Conservation (phyloP, 2,888 invertebrate genomes). For the Cryptus armator region DNA sequence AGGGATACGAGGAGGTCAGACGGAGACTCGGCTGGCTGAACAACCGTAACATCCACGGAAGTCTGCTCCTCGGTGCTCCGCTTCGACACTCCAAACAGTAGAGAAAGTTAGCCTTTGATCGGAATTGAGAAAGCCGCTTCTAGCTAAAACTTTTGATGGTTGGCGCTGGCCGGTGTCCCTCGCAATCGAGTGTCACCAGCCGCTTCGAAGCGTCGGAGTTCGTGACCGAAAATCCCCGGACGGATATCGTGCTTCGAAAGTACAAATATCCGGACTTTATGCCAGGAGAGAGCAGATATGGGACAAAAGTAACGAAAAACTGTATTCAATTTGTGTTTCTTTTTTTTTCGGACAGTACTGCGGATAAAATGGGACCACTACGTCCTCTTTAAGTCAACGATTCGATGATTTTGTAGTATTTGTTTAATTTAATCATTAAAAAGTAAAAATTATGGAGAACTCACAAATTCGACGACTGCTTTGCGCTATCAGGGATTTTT, state of each 20-base stretch:
- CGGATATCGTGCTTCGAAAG: constrained; percentile 57
- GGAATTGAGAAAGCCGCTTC: constrained; percentile 58
- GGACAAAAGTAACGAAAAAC: background rate
- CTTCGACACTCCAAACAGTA: constrained; percentile 57
- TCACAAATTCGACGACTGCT: constrained; percentile 32
- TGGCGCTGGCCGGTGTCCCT: constrained; percentile 24
- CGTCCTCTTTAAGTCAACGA: no score
- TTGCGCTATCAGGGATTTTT: background rate
- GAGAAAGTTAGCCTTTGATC: constrained; percentile 64
- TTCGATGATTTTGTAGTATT: no score
- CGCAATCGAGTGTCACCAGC: constrained; percentile 64
- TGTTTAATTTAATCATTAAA: no score
- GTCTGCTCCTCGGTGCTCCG: constrained; percentile 29
- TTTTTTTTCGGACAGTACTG: background rate
- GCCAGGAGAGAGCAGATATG: background rate
- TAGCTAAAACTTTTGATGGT: constrained; percentile 59
- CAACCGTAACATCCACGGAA: constrained; percentile 57
- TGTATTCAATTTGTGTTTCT: background rate
- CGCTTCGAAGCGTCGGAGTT: constrained; percentile 56
- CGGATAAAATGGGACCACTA: background rate
- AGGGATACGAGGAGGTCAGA: background rate
- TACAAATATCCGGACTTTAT: constrained; percentile 38
- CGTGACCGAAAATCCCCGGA: constrained; percentile 47
- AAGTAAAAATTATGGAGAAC: constrained; percentile 17
- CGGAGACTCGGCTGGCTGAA: constrained; percentile 53